These are phyloP conservation scores for Scaptomyza montana DNA, from an alignment of 1,140 invertebrate genomes.

Conservation along the genomic window DNA sequence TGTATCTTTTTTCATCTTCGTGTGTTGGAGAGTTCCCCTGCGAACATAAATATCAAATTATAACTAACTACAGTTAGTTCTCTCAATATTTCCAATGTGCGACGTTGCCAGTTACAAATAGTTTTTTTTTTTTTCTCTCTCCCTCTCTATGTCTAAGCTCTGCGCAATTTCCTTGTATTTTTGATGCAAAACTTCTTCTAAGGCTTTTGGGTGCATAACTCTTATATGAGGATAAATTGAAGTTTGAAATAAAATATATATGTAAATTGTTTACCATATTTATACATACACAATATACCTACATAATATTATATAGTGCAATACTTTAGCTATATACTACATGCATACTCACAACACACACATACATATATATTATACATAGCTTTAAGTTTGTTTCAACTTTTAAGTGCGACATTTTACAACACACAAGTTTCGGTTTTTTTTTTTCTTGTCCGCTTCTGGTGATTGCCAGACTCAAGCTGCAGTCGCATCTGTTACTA, in stretches of 20 bases:
- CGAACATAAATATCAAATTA: too few species aligned
- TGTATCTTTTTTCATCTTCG: background rate
- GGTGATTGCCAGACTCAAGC: conserved; percentile 60
- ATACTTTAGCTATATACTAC: conserved; percentile 65
- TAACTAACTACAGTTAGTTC: background rate
- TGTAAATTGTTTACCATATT: conserved; percentile 78
- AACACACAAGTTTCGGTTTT: conserved; percentile 42
- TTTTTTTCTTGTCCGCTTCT: conserved; percentile 43
- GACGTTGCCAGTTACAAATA: conserved; percentile 11
- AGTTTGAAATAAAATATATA: conserved; percentile 24
- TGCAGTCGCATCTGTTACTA: conserved; percentile 23
- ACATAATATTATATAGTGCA: conserved; percentile 68
- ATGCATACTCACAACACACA: conserved; percentile 9
- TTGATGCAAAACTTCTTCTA: background rate
- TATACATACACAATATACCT: conserved; percentile 43
- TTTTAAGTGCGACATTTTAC: conserved; percentile 58
- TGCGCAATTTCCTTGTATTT: conserved; percentile 1
- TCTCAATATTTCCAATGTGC: background rate
- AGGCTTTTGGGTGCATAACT: conserved; percentile 26
- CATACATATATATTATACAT: conserved; percentile 46
- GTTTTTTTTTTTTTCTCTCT: background rate
- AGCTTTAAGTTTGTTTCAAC: conserved; percentile 66
- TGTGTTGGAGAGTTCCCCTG: background rate
- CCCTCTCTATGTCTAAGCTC: conserved; percentile 4
- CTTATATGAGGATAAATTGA: conserved; percentile 19